phyloP scores from a whole-genome alignment of 2,797 vertebrate species.

The Octomys mimax region DNA sequence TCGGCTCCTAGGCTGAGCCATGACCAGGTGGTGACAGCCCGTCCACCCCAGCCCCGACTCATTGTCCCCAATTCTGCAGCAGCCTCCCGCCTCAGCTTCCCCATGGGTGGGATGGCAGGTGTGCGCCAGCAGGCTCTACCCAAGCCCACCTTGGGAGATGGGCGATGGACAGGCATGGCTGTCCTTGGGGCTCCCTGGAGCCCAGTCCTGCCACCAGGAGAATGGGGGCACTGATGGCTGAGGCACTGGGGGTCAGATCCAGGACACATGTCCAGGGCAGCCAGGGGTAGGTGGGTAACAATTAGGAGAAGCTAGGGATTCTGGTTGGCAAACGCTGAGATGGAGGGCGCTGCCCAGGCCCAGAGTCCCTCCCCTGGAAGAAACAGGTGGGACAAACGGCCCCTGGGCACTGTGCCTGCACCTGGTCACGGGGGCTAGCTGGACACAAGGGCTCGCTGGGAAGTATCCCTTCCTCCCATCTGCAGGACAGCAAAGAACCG shows the following conservation, averaged over 20 bases:
- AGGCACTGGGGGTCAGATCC: neutral
- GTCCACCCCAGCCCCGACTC: neutral
- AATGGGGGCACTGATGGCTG: neutral
- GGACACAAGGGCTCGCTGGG: no score
- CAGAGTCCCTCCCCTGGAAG: neutral
- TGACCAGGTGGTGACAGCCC: slow-evolving; percentile 30
- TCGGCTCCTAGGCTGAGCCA: neutral
- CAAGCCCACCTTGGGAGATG: neutral
- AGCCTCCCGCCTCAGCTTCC: neutral
- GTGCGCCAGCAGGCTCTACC: neutral
- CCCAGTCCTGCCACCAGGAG: neutral
- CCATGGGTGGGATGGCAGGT: neutral
- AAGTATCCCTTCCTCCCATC: neutral
- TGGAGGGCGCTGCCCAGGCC: neutral
- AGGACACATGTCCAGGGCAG: neutral
- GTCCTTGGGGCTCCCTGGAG: neutral
- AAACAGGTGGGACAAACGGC: neutral
- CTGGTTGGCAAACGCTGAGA: neutral
- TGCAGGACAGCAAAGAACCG: neutral
- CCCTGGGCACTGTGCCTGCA: neutral
- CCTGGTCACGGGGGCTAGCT: no score
- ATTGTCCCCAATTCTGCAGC: neutral
- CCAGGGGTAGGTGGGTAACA: neutral
- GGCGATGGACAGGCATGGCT: neutral
- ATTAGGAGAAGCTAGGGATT: neutral